A percentile compares a stretch with the other conserved stretches of the same genome.
These are phyloP conservation scores for Gisinianus flammeolus DNA, from an alignment of 2,888 invertebrate genomes.

Conservation along the genomic window DNA sequence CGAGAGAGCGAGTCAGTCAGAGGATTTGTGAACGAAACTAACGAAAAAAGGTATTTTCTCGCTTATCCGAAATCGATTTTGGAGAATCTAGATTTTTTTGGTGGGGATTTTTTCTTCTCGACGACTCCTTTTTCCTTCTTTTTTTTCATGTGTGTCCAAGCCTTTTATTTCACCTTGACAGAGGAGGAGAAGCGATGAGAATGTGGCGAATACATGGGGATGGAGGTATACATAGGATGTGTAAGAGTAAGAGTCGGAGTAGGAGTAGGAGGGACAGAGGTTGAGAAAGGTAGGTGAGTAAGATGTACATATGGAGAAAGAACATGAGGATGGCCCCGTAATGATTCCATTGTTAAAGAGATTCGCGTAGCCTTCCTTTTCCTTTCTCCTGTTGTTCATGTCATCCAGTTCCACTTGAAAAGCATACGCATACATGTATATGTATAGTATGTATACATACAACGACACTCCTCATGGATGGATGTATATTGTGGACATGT, in stretches of 20 bases:
- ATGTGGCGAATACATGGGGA: too few relatives aligned
- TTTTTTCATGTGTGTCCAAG: not conserved
- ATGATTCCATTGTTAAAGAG: not conserved
- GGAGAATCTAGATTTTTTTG: conserved; percentile 22
- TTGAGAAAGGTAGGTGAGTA: not conserved
- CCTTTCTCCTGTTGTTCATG: not conserved
- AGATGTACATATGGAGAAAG: not conserved
- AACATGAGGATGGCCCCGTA: not conserved
- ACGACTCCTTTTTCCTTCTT: not conserved
- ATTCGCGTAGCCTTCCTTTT: too few relatives aligned
- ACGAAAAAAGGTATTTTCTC: conserved; percentile 28
- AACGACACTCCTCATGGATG: too few relatives aligned
- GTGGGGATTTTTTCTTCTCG: not conserved
- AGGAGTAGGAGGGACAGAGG: not conserved
- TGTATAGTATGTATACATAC: not conserved
- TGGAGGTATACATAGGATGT: too few relatives aligned
- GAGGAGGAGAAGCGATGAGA: too few relatives aligned
- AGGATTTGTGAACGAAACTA: conserved; percentile 14
- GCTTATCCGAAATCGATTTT: conserved; percentile 31
- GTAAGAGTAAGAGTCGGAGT: too few relatives aligned
- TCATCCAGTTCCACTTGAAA: not conserved
- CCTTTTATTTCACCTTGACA: too few relatives aligned
- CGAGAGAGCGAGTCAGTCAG: conserved; percentile 1
- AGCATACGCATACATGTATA: not conserved
- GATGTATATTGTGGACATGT: too few relatives aligned